A percentile compares a stretch with the other conserved stretches of the same genome.
Evolutionary conservation across 1,140 invertebrate species (phyloP).

Genomic region (Drosophila lowei): DNA sequence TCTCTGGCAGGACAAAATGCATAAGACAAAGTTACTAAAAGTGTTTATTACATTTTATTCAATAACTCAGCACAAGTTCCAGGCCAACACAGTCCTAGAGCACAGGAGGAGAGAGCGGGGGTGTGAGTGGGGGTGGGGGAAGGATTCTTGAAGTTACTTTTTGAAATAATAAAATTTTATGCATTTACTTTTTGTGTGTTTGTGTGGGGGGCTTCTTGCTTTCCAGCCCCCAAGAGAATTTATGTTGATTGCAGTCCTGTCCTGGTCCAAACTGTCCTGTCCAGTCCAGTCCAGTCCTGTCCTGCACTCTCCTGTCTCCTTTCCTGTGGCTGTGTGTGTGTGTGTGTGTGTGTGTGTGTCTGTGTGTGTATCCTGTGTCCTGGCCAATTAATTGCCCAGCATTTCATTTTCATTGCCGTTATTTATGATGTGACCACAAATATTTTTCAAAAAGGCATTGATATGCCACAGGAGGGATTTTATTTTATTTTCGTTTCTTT

Average conservation of each 20-base stretch:
- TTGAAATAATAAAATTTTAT: conserved; percentile 75
- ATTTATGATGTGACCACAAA: conserved; percentile 74
- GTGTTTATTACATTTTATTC: conserved; percentile 82
- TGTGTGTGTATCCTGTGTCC: conserved; percentile 28
- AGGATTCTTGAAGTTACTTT: conserved; percentile 62
- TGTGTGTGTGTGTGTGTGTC: conserved; percentile 1
- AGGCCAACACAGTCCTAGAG: conserved; percentile 2
- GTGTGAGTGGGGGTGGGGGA: neutral
- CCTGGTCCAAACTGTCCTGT: neutral
- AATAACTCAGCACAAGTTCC: conserved; percentile 55
- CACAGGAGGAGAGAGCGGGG: neutral
- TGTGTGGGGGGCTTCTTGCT: conserved; percentile 6
- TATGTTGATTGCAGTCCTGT: conserved; percentile 67
- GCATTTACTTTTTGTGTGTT: conserved; percentile 49
- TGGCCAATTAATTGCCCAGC: conserved; percentile 69
- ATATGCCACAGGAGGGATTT: conserved; percentile 39
- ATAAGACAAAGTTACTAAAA: conserved; percentile 79
- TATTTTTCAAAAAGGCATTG: conserved; percentile 63
- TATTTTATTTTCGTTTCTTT: conserved; percentile 29
- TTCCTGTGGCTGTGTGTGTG: neutral
- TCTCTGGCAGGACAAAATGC: conserved; percentile 49
- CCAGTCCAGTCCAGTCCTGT: neutral
- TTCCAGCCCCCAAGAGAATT: conserved; percentile 43
- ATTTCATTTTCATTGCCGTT: conserved; percentile 72
- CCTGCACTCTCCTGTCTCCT: neutral